A percentile compares a stretch with the other conserved stretches of the same genome.
phyloP scores from a whole-genome alignment of 2,888 invertebrate species.

The Omphaloscelis lunosa region DNA sequence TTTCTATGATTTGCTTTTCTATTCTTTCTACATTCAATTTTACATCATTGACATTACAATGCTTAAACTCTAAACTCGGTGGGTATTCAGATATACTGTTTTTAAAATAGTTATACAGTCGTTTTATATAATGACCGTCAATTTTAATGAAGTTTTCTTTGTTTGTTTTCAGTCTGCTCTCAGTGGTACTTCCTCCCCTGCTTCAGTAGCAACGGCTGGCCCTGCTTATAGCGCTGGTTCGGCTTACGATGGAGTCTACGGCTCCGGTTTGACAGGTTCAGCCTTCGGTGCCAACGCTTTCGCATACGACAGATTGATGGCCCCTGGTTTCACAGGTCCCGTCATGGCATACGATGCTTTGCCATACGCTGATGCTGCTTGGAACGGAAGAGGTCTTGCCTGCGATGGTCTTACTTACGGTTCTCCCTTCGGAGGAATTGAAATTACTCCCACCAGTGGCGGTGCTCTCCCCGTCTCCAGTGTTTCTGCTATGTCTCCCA shows the following conservation, averaged over 20 bases:
- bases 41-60: too few species aligned
- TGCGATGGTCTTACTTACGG: constrained; percentile 2
- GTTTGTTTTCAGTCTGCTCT: constrained; percentile 43
- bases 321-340: constrained; percentile 6
- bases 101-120: too few species aligned
- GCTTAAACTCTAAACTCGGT: too few species aligned
- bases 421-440: constrained; percentile 8
- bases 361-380: constrained; percentile 1
- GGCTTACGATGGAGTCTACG: constrained; percentile 16
- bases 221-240: not conserved
- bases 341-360: not conserved
- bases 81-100: too few species aligned
- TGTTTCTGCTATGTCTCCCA: constrained; percentile 47
- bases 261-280: constrained; percentile 6
- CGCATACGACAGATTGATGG: constrained; percentile 15
- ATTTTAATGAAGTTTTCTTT: too few species aligned
- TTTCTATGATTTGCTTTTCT: too few species aligned
- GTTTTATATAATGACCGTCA: too few species aligned
- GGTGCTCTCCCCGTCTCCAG: constrained; percentile 59
- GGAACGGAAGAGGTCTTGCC: constrained; percentile 5
- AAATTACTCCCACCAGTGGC: constrained; percentile 41
- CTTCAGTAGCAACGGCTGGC: constrained; percentile 21
- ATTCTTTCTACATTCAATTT: not conserved
- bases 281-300: constrained; percentile 8
- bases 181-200: constrained; percentile 35